phyloP scores from a whole-genome alignment of 35 echinoderm and acorn worm species.

The Ptychodera flava region DNA sequence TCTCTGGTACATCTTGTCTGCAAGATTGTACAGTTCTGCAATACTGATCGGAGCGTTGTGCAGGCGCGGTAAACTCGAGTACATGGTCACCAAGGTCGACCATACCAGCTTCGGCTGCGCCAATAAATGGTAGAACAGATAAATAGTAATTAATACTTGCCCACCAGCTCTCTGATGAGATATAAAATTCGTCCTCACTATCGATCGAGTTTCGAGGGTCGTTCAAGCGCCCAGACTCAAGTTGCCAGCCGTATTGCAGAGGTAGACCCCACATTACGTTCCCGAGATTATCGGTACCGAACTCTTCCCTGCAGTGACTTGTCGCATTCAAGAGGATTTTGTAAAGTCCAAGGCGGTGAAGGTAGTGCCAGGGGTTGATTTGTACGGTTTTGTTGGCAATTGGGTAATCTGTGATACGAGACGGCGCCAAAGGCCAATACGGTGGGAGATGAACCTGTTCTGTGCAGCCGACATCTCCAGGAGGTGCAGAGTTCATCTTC shows the following conservation, averaged over 20 bases:
- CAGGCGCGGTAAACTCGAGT: neutral
- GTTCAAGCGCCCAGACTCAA: neutral
- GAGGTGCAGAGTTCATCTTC: too few species aligned
- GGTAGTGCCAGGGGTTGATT: neutral
- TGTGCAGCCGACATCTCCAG: too few species aligned
- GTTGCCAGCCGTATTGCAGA: neutral
- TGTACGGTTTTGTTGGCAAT: neutral
- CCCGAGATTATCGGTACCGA: neutral
- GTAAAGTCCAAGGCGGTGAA: neutral
- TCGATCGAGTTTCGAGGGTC: neutral
- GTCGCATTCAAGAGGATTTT: neutral
- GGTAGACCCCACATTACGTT: neutral
- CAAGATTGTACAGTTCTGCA: neutral
- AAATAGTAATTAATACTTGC: neutral
- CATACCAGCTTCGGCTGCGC: neutral
- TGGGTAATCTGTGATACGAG: neutral
- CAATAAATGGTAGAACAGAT: neutral
- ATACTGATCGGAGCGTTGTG: neutral
- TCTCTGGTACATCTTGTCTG: neutral
- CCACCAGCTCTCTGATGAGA: neutral
- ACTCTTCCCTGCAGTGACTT: neutral
- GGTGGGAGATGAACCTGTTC: too few species aligned
- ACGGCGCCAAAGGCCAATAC: neutral
- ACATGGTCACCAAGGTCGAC: neutral
- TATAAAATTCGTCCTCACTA: neutral